Evolutionary conservation across 1,140 invertebrate genomes (phyloP).

Genomic region (Phthorimaea operculella): DNA sequence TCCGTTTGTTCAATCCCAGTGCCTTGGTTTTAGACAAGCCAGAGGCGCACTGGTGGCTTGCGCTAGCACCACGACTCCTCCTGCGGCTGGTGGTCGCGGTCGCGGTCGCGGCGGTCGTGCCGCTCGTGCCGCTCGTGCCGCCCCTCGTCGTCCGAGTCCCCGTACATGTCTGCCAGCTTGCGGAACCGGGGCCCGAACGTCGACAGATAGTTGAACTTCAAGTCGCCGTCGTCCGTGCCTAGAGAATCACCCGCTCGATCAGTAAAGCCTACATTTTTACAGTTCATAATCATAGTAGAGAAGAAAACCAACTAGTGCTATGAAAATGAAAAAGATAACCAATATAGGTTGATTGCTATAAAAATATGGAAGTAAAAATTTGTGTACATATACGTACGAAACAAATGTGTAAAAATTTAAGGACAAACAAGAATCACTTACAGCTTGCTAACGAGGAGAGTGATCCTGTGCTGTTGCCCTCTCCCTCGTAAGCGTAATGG

Average conservation of each 20-base stretch:
- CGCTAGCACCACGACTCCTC: slow-evolving; percentile 83
- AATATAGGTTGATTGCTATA: too few relatives aligned
- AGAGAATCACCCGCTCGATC: neutral
- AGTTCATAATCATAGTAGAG: too few relatives aligned
- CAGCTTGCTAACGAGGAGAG: slow-evolving; percentile 93
- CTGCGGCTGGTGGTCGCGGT: neutral
- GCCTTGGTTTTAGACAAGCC: neutral
- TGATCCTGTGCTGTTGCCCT: slow-evolving; percentile 91
- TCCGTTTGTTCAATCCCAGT: too few relatives aligned
- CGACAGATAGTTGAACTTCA: slow-evolving; percentile 97
- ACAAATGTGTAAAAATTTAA: too few relatives aligned
- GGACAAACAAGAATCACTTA: slow-evolving; percentile 66
- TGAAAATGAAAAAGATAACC: too few relatives aligned
- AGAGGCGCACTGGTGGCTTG: neutral
- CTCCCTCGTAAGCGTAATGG: slow-evolving; percentile 96
- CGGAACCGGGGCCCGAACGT: slow-evolving; percentile 97
- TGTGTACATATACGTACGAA: too few relatives aligned
- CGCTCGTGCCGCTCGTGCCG: neutral
- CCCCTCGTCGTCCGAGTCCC: slow-evolving; percentile 83
- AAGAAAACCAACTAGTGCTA: too few relatives aligned
- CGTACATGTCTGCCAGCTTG: slow-evolving; percentile 98
- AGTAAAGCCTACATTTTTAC: too few relatives aligned
- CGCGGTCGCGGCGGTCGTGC: neutral
- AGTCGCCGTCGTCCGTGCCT: slow-evolving; percentile 92
- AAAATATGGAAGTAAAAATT: too few relatives aligned